These are phyloP conservation scores for Agrotis exclamationis DNA, from an alignment of 2,888 invertebrate species.

Conservation along the genomic window DNA sequence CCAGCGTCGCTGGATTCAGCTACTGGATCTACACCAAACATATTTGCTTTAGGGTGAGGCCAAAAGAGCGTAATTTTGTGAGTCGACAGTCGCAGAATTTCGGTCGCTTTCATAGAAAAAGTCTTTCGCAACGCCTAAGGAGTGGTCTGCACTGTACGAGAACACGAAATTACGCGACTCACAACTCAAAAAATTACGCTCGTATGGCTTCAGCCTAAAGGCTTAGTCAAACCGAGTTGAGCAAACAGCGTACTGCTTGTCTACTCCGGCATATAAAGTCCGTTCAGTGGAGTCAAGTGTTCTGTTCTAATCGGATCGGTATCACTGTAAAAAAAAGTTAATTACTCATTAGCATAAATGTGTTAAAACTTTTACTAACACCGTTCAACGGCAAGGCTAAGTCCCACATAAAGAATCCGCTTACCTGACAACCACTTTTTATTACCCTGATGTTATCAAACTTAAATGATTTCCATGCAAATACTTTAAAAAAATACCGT, in stretches of 20 bases:
- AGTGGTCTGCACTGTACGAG: too few relatives aligned
- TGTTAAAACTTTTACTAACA: slow-evolving; percentile 7
- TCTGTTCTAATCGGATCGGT: background rate
- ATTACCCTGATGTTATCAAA: slow-evolving; percentile 33
- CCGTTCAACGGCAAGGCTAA: background rate
- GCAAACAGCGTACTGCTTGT: background rate
- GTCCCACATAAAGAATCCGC: slow-evolving; percentile 12
- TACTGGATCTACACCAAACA: too few relatives aligned
- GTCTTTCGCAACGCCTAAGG: too few relatives aligned
- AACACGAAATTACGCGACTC: too few relatives aligned
- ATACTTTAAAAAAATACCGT: slow-evolving; percentile 12
- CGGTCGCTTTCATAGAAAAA: too few relatives aligned
- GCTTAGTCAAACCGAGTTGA: too few relatives aligned
- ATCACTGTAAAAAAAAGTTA: slow-evolving; percentile 1
- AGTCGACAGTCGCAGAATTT: too few relatives aligned
- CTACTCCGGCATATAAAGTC: background rate
- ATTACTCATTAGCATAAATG: slow-evolving; percentile 9
- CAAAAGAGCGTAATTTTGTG: too few relatives aligned
- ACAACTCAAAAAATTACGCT: too few relatives aligned
- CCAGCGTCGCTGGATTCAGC: too few relatives aligned
- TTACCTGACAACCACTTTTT: slow-evolving; percentile 28
- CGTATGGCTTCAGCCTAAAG: too few relatives aligned
- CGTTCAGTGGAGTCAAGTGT: background rate
- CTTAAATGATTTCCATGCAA: slow-evolving; percentile 6
- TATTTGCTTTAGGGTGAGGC: too few relatives aligned